These are phyloP conservation scores for Aurelia sp. DNA, from an alignment of 30 jellyfish, hydroid and myxozoan genomes.

Conservation along the genomic window DNA sequence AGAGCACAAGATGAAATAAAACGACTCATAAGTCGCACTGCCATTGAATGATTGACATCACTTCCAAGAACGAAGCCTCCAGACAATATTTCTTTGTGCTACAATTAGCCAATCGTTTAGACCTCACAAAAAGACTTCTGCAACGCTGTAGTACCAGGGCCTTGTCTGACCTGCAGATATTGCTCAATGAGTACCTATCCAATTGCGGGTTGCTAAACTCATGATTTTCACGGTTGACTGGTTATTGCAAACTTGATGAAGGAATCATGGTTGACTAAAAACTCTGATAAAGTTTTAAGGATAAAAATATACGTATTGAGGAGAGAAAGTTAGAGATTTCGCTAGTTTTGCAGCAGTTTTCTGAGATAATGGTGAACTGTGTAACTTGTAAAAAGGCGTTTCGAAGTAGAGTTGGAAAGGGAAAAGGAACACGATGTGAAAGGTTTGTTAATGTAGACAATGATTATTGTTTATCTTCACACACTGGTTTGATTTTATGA, in stretches of 20 bases:
- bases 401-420: conserved; percentile 84
- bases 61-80: no score
- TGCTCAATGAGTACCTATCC: conserved; percentile 46
- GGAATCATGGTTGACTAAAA: neutral
- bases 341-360: no score
- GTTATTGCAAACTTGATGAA: conserved; percentile 1
- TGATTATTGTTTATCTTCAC: neutral
- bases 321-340: no score
- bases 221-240: conserved; percentile 25
- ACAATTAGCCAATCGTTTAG: neutral
- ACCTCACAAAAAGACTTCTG: neutral
- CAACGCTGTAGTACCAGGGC: no score
- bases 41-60: no score
- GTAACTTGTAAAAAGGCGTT: conserved; percentile 86
- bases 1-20: no score
- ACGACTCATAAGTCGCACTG: no score
- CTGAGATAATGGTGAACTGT: conserved; percentile 88
- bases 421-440: conserved; percentile 93
- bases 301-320: neutral
- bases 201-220: conserved; percentile 41
- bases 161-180: neutral
- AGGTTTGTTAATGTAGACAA: conserved; percentile 49
- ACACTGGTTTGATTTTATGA: no score
- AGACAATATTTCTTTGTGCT: no score
- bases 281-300: neutral